A percentile compares a stretch with the other conserved stretches of the same genome.
Evolutionary conservation across 2,888 invertebrate genomes (phyloP).

Genomic region (Diplazon laetatorius): DNA sequence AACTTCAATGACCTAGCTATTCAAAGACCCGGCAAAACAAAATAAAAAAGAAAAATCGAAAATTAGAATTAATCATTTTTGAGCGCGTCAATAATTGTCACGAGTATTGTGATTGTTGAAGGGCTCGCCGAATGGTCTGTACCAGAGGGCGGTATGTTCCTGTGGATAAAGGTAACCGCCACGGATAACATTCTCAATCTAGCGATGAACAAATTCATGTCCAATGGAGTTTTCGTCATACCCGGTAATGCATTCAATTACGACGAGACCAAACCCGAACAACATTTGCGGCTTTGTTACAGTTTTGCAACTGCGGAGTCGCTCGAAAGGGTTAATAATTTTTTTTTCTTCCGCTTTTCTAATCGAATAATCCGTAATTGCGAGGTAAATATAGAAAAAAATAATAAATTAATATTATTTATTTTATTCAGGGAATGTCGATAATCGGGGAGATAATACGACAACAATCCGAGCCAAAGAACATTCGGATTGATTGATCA

Average conservation of each 20-base stretch:
- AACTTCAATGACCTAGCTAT: too few relatives aligned
- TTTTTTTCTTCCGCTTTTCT: not conserved
- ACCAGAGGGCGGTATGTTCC: conserved; percentile 91
- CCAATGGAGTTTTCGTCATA: conserved; percentile 87
- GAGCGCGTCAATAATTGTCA: too few relatives aligned
- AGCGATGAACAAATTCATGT: conserved; percentile 86
- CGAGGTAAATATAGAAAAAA: too few relatives aligned
- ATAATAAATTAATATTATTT: not conserved
- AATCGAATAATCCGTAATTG: too few relatives aligned
- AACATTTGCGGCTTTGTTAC: conserved; percentile 88
- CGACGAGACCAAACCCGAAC: conserved; percentile 85
- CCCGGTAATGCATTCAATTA: conserved; percentile 89
- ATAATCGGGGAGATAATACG: conserved; percentile 65
- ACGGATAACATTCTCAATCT: conserved; percentile 88
- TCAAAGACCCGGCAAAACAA: too few relatives aligned
- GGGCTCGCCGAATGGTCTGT: conserved; percentile 87
- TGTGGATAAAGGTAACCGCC: conserved; percentile 88
- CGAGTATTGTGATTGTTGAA: conserved; percentile 71
- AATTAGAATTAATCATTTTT: too few relatives aligned
- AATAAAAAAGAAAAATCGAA: too few relatives aligned
- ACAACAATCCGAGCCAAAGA: conserved; percentile 50
- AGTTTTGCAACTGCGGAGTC: conserved; percentile 87
- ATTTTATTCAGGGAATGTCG: conserved; percentile 67
- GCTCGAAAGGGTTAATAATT: conserved; percentile 83
- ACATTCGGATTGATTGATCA: not conserved